phyloP scores from a whole-genome alignment of 2,797 vertebrate species.

The Sciurus vulgaris region DNA sequence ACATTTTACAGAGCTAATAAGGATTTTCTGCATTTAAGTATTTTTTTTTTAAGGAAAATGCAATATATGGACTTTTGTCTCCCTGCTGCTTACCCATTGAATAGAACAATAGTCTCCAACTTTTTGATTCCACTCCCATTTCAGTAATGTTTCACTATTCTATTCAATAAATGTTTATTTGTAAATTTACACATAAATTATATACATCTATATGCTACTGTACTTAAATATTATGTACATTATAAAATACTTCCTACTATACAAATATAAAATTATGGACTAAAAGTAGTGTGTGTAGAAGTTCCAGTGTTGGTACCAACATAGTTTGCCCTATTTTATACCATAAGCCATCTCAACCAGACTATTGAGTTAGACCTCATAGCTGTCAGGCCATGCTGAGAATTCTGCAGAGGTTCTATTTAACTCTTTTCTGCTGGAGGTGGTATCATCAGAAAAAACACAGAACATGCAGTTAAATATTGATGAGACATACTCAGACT shows the following conservation, averaged over 20 bases:
- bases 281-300: not conserved
- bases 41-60: not conserved
- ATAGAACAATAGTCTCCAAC: not conserved
- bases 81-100: not conserved
- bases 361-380: not conserved
- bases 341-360: not conserved
- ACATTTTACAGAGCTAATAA: constrained; percentile 35
- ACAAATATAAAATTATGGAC: not conserved
- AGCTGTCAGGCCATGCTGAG: not conserved
- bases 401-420: not conserved
- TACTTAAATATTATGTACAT: not conserved
- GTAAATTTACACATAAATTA: not conserved
- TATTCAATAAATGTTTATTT: not conserved
- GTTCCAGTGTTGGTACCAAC: not conserved
- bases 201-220: not conserved
- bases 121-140: not conserved
- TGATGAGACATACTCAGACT: not conserved
- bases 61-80: not conserved
- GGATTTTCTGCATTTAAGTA: not conserved
- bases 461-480: not conserved
- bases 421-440: not conserved
- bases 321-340: not conserved
- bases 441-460: not conserved
- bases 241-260: not conserved
- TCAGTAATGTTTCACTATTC: not conserved